Conservation (phyloP, 2,797 vertebrate genomes). For the Microctenopoma stevenorrisi region DNA sequence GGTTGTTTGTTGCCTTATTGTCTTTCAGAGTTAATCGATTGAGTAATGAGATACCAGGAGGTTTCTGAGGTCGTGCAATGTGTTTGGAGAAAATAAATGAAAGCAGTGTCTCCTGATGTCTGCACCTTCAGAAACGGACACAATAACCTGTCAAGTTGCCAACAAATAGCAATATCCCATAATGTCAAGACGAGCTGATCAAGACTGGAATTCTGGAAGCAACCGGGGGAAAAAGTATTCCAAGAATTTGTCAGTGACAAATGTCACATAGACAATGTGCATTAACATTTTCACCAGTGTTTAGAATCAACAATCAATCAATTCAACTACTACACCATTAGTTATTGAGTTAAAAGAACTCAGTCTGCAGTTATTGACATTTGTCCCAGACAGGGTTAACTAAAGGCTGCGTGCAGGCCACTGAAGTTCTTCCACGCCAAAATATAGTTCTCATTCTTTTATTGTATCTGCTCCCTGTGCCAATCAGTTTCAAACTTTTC, state of each 20-base stretch:
- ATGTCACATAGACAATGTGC: background rate
- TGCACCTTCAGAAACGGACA: too few species aligned
- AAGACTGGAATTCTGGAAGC: background rate
- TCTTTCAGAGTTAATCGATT: background rate
- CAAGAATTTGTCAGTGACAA: background rate
- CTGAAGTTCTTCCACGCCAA: too few species aligned
- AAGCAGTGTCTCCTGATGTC: background rate
- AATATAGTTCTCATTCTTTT: background rate
- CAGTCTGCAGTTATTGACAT: too few species aligned
- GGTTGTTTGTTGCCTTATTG: background rate
- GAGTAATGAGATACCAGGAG: background rate
- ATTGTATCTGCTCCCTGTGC: background rate
- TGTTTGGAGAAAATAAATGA: background rate
- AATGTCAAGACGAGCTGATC: too few species aligned
- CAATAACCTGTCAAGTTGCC: too few species aligned
- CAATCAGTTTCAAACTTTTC: slow-evolving; percentile 22
- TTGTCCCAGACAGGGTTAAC: background rate
- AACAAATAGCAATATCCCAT: background rate
- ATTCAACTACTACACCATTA: too few species aligned
- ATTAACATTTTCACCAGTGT: background rate
- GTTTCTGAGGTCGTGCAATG: background rate
- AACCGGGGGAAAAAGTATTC: background rate
- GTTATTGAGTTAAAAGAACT: too few species aligned
- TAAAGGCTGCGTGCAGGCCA: too few species aligned
- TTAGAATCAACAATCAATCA: too few species aligned